These are phyloP conservation scores for Callinectes sapidus DNA, from an alignment of 2,888 invertebrate species.

Conservation along the genomic window DNA sequence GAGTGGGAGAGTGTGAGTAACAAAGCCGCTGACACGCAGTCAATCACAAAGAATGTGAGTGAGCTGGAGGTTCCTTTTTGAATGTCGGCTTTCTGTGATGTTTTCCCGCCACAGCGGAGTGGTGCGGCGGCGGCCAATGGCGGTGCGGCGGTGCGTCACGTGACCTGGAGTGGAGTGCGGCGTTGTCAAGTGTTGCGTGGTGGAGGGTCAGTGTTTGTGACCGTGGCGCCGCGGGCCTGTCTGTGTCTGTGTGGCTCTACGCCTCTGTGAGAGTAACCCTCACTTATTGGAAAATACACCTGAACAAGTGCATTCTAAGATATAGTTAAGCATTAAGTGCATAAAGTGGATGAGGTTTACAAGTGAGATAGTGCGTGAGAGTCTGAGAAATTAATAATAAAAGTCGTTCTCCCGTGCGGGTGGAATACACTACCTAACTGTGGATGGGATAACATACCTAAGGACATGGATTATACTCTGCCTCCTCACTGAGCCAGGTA, in stretches of 20 bases:
- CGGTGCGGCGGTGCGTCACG: slow-evolving; percentile 34
- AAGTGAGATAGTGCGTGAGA: slow-evolving; percentile 47
- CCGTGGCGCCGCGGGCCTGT: slow-evolving; percentile 39
- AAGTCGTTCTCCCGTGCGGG: slow-evolving; percentile 40
- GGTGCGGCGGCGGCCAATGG: slow-evolving; percentile 46
- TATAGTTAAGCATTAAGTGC: slow-evolving; percentile 46
- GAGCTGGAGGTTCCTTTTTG: slow-evolving; percentile 55
- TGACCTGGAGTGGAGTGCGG: slow-evolving; percentile 45
- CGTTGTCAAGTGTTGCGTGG: slow-evolving; percentile 59
- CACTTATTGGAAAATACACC: slow-evolving; percentile 41
- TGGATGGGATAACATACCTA: slow-evolving; percentile 53
- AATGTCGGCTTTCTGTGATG: slow-evolving; percentile 62
- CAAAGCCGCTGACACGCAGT: slow-evolving; percentile 50
- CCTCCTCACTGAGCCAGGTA: slow-evolving; percentile 57
- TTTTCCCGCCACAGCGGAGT: slow-evolving; percentile 59
- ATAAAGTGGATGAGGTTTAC: slow-evolving; percentile 49
- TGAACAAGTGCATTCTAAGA: slow-evolving; percentile 49
- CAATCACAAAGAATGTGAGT: slow-evolving; percentile 62
- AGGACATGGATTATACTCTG: slow-evolving; percentile 49
- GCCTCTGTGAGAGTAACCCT: slow-evolving; percentile 45
- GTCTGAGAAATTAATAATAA: slow-evolving; percentile 42
- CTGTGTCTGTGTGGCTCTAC: slow-evolving; percentile 40
- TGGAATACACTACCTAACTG: slow-evolving; percentile 40
- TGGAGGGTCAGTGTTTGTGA: slow-evolving; percentile 8
- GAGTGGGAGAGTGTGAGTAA: neutral